Evolutionary conservation across 2,113 vertebrate species (phyloP).

Genomic region (Melanostigma gelatinosum): DNA sequence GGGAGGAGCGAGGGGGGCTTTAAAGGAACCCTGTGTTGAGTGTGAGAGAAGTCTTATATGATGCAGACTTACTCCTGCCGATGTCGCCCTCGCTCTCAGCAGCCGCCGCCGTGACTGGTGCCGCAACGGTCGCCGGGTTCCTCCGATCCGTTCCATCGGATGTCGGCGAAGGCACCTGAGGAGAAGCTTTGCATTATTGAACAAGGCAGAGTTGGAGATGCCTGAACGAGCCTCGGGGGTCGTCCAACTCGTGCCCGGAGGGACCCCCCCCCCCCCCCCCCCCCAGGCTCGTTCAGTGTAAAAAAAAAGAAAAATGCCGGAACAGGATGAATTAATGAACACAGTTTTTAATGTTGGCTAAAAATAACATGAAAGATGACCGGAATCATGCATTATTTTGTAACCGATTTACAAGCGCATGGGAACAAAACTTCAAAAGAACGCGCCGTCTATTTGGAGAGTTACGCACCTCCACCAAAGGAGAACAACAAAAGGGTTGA

Average conservation of each 20-base stretch:
- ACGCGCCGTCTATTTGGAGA: slow-evolving; percentile 66
- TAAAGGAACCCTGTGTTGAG: not conserved
- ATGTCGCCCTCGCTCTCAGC: slow-evolving; percentile 85
- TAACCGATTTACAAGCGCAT: slow-evolving; percentile 49
- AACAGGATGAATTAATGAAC: slow-evolving; percentile 77
- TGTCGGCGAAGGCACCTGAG: slow-evolving; percentile 68
- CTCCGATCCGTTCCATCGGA: slow-evolving; percentile 60
- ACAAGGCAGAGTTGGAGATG: slow-evolving; percentile 72
- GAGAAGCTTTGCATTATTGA: slow-evolving; percentile 80
- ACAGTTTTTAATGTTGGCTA: slow-evolving; percentile 71
- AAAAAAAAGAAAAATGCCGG: slow-evolving; percentile 58
- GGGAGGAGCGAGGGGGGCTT: not conserved
- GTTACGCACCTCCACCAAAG: slow-evolving; percentile 72
- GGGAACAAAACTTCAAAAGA: slow-evolving; percentile 77
- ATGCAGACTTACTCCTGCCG: slow-evolving; percentile 88
- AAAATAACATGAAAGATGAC: slow-evolving; percentile 83
- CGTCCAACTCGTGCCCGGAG: too few relatives aligned
- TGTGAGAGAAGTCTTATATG: slow-evolving; percentile 20
- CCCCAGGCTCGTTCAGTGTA: slow-evolving; percentile 66
- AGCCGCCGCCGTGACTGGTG: slow-evolving; percentile 72
- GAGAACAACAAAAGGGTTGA: slow-evolving; percentile 65
- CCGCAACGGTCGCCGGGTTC: slow-evolving; percentile 52
- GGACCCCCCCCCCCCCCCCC: not conserved
- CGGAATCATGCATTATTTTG: slow-evolving; percentile 76
- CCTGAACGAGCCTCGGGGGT: too few relatives aligned